These are phyloP conservation scores for Cheilosia grossa DNA, from an alignment of 2,888 invertebrate genomes.

Conservation along the genomic window DNA sequence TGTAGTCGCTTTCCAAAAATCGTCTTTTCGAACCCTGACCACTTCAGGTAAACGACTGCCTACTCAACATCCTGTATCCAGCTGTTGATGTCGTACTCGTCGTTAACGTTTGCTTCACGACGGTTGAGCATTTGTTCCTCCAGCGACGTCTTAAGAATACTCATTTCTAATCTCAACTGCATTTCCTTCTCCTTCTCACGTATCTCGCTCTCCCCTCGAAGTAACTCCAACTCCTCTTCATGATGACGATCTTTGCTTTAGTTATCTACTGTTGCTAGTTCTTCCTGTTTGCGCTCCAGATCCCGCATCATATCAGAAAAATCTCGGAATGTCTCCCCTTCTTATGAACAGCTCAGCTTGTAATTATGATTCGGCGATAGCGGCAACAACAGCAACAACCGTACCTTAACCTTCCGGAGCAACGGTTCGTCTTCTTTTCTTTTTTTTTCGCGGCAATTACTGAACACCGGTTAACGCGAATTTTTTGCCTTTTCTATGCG, in stretches of 20 bases:
- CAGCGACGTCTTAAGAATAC: neutral
- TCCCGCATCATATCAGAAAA: constrained; percentile 8
- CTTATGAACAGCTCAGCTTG: no score
- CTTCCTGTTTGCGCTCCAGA: neutral
- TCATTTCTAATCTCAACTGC: constrained; percentile 8
- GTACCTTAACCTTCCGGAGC: no score
- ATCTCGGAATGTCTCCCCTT: neutral
- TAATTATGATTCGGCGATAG: no score
- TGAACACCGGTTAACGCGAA: no score
- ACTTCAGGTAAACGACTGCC: neutral
- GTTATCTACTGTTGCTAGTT: neutral
- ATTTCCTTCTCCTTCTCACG: constrained; percentile 11
- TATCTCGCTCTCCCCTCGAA: neutral
- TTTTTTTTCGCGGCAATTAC: no score
- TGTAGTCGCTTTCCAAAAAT: constrained; percentile 9
- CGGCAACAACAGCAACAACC: no score
- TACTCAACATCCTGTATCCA: constrained; percentile 13
- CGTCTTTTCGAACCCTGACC: neutral
- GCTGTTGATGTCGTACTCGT: no score
- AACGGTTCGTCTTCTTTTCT: no score
- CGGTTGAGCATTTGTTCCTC: neutral
- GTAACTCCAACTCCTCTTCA: constrained; percentile 8
- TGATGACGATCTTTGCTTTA: neutral
- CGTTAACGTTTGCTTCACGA: neutral
- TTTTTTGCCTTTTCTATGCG: no score